These are phyloP conservation scores for Calliphora vomitoria DNA, from an alignment of 2,888 invertebrate species.

Conservation along the genomic window DNA sequence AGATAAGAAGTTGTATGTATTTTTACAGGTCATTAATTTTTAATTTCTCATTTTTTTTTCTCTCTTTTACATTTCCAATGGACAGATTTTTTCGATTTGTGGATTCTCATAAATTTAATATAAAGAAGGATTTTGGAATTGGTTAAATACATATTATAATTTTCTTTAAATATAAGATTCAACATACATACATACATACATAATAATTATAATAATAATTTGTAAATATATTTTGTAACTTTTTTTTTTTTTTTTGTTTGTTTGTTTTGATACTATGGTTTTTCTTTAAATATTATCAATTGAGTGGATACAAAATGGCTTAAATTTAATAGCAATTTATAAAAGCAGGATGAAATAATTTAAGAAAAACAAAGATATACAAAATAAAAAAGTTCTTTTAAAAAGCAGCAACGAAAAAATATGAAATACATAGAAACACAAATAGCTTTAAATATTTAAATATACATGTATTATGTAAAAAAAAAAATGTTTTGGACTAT, in stretches of 20 bases:
- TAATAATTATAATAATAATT: conserved; percentile 36
- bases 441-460: conserved; percentile 8
- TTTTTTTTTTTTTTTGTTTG: conserved; percentile 1
- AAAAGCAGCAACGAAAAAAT: not conserved
- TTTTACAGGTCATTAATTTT: conserved; percentile 52
- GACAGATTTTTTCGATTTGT: conserved; percentile 25
- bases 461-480: conserved; percentile 34
- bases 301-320: not conserved
- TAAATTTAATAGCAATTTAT: conserved; percentile 3
- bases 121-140: conserved; percentile 2
- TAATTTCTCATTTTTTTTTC: not conserved
- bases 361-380: not conserved
- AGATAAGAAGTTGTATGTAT: conserved; percentile 2
- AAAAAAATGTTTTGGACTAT: not conserved
- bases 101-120: conserved; percentile 5
- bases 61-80: conserved; percentile 43
- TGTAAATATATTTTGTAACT: conserved; percentile 40
- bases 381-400: not conserved
- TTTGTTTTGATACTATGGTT: not conserved
- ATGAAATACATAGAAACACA: conserved; percentile 2
- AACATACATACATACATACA: conserved; percentile 49
- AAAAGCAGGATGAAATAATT: not conserved
- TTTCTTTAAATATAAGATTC: conserved; percentile 40
- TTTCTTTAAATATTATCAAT: not conserved
- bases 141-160: conserved; percentile 25